Conservation (phyloP, 2,888 invertebrate genomes). For the Chymomyza fuscimana region DNA sequence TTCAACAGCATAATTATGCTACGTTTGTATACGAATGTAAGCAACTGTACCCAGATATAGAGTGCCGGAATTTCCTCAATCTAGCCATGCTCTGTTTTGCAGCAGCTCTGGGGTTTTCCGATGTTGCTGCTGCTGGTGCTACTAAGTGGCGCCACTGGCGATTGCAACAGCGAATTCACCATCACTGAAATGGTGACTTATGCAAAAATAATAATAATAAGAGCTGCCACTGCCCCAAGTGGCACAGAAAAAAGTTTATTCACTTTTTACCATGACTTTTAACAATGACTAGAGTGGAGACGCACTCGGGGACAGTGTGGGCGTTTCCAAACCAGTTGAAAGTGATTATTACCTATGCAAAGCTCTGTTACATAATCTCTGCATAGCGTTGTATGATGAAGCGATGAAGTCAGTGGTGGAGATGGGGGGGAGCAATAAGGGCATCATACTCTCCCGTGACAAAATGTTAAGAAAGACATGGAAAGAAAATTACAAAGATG, state of each 20-base stretch:
- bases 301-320: constrained; percentile 28
- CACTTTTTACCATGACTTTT: constrained; percentile 65
- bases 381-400: background rate
- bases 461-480: no score
- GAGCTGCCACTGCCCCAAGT: background rate
- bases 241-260: constrained; percentile 47
- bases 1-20: background rate
- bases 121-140: constrained; percentile 5
- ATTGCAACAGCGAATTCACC: background rate
- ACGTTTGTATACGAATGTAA: background rate
- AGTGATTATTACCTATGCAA: constrained; percentile 61
- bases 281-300: background rate
- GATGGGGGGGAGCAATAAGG: background rate
- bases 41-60: background rate
- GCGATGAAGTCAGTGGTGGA: constrained; percentile 32
- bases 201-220: background rate
- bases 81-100: constrained; percentile 21
- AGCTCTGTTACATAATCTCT: constrained; percentile 62
- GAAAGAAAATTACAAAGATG: no score
- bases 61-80: constrained; percentile 38
- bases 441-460: no score
- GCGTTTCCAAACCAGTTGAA: constrained; percentile 62
- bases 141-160: constrained; percentile 13
- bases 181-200: background rate
- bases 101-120: constrained; percentile 26